A percentile compares a stretch with the other conserved stretches of the same genome.
These are phyloP conservation scores for Orthosia gracilis DNA, from an alignment of 2,888 invertebrate species.

Conservation along the genomic window DNA sequence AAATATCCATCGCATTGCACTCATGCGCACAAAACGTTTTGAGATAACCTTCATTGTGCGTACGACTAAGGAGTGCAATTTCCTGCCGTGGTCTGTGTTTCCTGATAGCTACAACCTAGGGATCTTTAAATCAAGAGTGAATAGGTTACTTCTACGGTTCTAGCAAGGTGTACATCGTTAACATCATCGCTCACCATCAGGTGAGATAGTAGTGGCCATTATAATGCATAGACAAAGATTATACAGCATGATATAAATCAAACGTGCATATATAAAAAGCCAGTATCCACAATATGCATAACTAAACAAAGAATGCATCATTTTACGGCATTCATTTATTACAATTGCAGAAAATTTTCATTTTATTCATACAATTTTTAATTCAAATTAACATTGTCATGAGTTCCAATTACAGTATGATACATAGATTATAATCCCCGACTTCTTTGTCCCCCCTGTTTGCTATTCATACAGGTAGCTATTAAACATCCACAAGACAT, in stretches of 20 bases:
- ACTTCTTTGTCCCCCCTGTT: slow-evolving; percentile 55
- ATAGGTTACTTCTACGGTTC: no score
- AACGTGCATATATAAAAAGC: neutral
- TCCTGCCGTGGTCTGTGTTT: no score
- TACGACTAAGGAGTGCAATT: no score
- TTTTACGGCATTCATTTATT: slow-evolving; percentile 7
- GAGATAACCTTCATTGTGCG: no score
- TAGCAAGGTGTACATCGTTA: no score
- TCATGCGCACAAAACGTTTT: no score
- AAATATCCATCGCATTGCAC: neutral
- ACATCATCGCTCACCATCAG: no score
- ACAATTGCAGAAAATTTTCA: slow-evolving; percentile 21
- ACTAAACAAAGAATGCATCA: slow-evolving; percentile 23
- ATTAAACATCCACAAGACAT: slow-evolving; percentile 33
- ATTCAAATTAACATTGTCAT: slow-evolving; percentile 22
- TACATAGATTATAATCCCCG: slow-evolving; percentile 15
- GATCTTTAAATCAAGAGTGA: no score
- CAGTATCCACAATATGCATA: neutral
- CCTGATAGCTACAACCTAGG: no score
- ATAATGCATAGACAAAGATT: no score
- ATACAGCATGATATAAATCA: no score
- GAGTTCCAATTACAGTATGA: slow-evolving; percentile 22
- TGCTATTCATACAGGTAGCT: slow-evolving; percentile 43
- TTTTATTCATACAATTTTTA: slow-evolving; percentile 23
- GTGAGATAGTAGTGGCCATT: no score